A percentile compares a stretch with the other conserved stretches of the same genome.
Evolutionary conservation across 1,140 invertebrate species (phyloP).

Genomic region (Aphelinus certus): DNA sequence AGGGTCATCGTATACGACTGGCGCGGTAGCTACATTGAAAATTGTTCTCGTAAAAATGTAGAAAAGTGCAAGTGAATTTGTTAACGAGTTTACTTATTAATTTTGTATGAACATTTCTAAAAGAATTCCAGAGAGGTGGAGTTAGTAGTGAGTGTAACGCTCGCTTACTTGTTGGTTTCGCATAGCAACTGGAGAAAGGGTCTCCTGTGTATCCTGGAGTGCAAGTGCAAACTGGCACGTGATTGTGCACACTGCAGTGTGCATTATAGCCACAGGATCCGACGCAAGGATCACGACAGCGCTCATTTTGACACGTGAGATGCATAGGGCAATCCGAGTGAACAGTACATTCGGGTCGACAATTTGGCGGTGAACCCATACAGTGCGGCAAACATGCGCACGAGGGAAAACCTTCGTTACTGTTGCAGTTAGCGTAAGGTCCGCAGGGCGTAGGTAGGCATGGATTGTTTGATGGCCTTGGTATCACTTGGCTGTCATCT

Average conservation of each 20-base stretch:
- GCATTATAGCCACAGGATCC: conserved; percentile 68
- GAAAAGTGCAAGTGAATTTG: neutral
- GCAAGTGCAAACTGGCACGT: conserved; percentile 66
- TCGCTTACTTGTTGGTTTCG: conserved; percentile 36
- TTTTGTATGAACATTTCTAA: neutral
- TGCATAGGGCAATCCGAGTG: conserved; percentile 66
- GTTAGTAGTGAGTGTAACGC: neutral
- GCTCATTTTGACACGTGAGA: conserved; percentile 64
- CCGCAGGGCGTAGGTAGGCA: conserved; percentile 65
- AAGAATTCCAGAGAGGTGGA: too few species aligned
- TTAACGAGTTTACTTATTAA: neutral
- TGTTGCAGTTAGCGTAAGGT: conserved; percentile 60
- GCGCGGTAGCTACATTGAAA: neutral
- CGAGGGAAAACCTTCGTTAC: conserved; percentile 55
- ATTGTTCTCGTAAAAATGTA: neutral
- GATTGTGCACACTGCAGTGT: conserved; percentile 65
- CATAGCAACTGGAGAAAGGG: conserved; percentile 62
- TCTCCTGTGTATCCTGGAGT: conserved; percentile 65
- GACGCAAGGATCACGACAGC: conserved; percentile 68
- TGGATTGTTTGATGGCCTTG: conserved; percentile 39
- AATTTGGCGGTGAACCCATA: conserved; percentile 66
- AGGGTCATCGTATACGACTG: neutral
- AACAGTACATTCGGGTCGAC: conserved; percentile 63
- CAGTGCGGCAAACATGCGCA: conserved; percentile 65
- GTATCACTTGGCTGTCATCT: neutral